Conservation (phyloP, 1,140 invertebrate species). For the Ridgeia piscesae region DNA sequence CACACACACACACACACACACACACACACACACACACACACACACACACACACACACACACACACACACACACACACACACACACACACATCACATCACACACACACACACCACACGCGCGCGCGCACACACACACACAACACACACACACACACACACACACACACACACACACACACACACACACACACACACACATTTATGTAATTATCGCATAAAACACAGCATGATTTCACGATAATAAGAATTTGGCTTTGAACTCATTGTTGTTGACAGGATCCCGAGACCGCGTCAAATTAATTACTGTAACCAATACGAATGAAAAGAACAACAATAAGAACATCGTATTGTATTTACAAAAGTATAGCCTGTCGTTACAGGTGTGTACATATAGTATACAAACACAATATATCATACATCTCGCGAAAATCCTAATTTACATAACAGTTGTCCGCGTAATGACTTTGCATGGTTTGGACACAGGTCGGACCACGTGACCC, state of each 20-base stretch:
- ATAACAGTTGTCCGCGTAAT: not conserved
- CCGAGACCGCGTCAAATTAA: not conserved
- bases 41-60: too few relatives aligned
- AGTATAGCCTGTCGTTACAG: not conserved
- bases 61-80: too few relatives aligned
- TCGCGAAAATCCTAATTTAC: not conserved
- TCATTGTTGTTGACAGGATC: not conserved
- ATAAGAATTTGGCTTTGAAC: not conserved
- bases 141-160: too few relatives aligned
- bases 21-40: too few relatives aligned
- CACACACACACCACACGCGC: too few relatives aligned
- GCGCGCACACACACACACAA: too few relatives aligned
- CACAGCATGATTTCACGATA: not conserved
- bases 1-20: not conserved
- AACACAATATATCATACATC: not conserved
- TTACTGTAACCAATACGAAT: not conserved
- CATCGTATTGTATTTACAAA: not conserved
- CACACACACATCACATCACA: too few relatives aligned
- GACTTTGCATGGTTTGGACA: not conserved
- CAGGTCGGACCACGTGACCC: not conserved
- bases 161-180: too few relatives aligned
- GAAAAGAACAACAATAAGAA: not conserved
- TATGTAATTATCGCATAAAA: not conserved
- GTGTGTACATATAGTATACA: not conserved
- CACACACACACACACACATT: too few relatives aligned